phyloP scores from a whole-genome alignment of 2,113 vertebrate genomes.

The Oryzias woworae region DNA sequence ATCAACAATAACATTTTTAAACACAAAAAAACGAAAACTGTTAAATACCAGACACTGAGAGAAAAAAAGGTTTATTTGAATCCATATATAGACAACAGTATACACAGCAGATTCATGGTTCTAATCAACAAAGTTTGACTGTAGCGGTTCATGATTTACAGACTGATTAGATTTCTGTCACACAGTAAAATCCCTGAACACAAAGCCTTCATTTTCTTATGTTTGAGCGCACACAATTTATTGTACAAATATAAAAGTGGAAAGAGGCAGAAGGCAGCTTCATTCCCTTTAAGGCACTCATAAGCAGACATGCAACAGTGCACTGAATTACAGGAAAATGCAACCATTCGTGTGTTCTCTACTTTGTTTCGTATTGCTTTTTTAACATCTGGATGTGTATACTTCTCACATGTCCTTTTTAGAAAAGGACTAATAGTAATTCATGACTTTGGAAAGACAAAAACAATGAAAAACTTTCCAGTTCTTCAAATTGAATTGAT shows the following conservation, averaged over 20 bases:
- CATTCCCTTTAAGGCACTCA: constrained; percentile 39
- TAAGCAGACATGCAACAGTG: constrained; percentile 4
- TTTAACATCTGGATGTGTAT: no score
- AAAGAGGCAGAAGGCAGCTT: constrained; percentile 25
- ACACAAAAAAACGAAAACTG: constrained; percentile 1
- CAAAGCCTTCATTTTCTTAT: constrained; percentile 30
- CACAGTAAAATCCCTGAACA: constrained; percentile 7
- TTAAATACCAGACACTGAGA: constrained; percentile 47
- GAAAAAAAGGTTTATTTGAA: constrained; percentile 73
- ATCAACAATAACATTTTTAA: neutral
- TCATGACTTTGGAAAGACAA: neutral
- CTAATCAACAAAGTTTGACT: constrained; percentile 40
- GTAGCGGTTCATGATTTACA: constrained; percentile 29
- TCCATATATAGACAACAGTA: constrained; percentile 47
- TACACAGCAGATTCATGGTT: constrained; percentile 42
- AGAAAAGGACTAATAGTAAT: neutral
- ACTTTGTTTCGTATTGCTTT: no score
- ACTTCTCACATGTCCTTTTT: neutral
- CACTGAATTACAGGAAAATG: no score
- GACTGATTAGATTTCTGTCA: constrained; percentile 5
- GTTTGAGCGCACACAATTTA: constrained; percentile 32
- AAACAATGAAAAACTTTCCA: neutral
- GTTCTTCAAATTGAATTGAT: neutral
- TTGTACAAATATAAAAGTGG: constrained; percentile 38
- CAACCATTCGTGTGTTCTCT: no score